Percentiles rank a stretch among this genome's conserved stretches.
Evolutionary conservation across 2,888 invertebrate species (phyloP).

Genomic region (Lasioglossum villosulum): DNA sequence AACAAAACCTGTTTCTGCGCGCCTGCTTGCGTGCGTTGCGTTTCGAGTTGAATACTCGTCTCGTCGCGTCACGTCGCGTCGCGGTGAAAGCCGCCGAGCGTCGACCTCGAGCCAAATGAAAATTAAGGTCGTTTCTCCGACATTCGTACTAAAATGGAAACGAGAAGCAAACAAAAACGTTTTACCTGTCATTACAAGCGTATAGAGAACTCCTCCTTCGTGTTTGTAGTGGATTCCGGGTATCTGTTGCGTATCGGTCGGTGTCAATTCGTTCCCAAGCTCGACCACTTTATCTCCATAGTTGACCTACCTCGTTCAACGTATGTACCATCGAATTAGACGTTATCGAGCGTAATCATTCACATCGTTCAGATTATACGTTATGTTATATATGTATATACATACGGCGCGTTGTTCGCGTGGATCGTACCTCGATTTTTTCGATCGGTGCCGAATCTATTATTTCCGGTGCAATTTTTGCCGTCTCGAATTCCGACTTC

Average conservation of each 20-base stretch:
- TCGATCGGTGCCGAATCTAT: slow-evolving; percentile 78
- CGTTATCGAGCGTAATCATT: neutral
- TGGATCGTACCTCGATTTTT: slow-evolving; percentile 77
- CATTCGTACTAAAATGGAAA: neutral
- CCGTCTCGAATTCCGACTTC: slow-evolving; percentile 75
- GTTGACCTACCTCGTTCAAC: slow-evolving; percentile 74
- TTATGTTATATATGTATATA: neutral
- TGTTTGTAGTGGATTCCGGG: slow-evolving; percentile 82
- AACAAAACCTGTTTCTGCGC: slow-evolving; percentile 71
- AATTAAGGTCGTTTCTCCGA: slow-evolving; percentile 22
- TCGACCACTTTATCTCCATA: slow-evolving; percentile 78
- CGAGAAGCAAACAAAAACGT: neutral
- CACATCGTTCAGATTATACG: neutral
- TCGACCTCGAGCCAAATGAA: slow-evolving; percentile 14
- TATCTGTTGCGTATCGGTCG: slow-evolving; percentile 78
- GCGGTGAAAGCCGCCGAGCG: slow-evolving; percentile 70
- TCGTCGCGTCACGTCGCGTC: neutral
- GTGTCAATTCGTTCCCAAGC: slow-evolving; percentile 80
- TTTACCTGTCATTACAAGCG: slow-evolving; percentile 81
- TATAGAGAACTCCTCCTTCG: slow-evolving; percentile 83
- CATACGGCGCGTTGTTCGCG: neutral
- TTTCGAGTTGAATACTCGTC: neutral
- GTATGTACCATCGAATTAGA: neutral
- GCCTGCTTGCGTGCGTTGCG: neutral
- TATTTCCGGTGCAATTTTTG: slow-evolving; percentile 81